These are phyloP conservation scores for Anoplopoma fimbria DNA, from an alignment of 2,113 vertebrate species.

Conservation along the genomic window DNA sequence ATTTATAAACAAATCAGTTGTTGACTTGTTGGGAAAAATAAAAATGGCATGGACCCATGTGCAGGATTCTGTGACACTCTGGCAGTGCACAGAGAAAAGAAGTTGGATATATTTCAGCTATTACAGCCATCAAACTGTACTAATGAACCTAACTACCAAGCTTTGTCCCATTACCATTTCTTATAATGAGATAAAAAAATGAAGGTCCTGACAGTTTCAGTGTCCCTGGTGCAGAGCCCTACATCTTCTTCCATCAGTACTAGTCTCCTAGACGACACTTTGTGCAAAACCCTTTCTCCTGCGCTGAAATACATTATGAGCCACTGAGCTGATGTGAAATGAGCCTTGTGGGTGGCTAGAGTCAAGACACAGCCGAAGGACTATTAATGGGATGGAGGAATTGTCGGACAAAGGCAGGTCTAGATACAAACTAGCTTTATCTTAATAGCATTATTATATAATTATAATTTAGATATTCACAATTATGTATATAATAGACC, in stretches of 20 bases:
- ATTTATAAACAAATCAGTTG: constrained; percentile 4
- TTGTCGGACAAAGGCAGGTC: neutral
- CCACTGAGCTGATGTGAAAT: constrained; percentile 52
- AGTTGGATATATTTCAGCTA: neutral
- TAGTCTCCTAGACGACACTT: constrained; percentile 61
- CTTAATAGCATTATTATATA: neutral
- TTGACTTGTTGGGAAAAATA: neutral
- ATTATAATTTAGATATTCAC: neutral
- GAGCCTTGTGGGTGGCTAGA: constrained; percentile 55
- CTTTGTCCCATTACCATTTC: neutral
- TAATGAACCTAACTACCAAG: neutral
- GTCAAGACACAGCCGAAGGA: constrained; percentile 34
- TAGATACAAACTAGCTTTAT: constrained; percentile 16
- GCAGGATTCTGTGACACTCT: neutral
- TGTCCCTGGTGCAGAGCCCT: constrained; percentile 14
- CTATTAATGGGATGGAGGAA: constrained; percentile 29
- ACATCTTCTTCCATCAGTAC: neutral
- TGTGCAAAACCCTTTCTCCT: constrained; percentile 30
- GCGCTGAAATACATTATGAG: constrained; percentile 53
- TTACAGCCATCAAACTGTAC: neutral
- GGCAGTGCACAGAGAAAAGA: neutral
- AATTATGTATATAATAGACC: neutral
- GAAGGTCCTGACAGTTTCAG: constrained; percentile 9
- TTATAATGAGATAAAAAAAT: constrained; percentile 13
- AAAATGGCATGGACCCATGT: neutral